Conservation (phyloP, 2,888 invertebrate genomes). For the Perizoma affinitatum region DNA sequence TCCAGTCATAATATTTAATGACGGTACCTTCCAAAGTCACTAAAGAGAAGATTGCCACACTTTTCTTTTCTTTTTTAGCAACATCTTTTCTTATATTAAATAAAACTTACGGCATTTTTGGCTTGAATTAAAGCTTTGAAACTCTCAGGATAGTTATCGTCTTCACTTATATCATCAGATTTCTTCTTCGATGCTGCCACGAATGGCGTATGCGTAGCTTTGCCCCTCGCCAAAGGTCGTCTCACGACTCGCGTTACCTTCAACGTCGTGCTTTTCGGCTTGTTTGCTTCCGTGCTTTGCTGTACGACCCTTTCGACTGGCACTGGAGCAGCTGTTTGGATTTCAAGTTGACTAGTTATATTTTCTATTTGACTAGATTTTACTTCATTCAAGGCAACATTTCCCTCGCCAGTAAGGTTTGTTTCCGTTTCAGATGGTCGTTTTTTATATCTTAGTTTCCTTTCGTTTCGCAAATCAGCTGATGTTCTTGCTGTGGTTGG, state of each 20-base stretch:
- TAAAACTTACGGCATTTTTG: constrained; percentile 77
- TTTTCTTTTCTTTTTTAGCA: no score
- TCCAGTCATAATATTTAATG: background rate
- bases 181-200: constrained; percentile 49
- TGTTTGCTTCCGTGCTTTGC: constrained; percentile 58
- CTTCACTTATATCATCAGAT: constrained; percentile 82
- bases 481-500: constrained; percentile 62
- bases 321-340: constrained; percentile 47
- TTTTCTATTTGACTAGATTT: constrained; percentile 73
- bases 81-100: no score
- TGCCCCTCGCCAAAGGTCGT: constrained; percentile 60
- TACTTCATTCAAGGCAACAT: constrained; percentile 58
- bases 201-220: constrained; percentile 50
- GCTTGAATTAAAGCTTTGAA: constrained; percentile 87
- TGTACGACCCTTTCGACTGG: constrained; percentile 51
- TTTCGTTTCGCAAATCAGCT: constrained; percentile 59
- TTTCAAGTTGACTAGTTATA: constrained; percentile 69
- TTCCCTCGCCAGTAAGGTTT: constrained; percentile 71
- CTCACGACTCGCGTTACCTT: constrained; percentile 64
- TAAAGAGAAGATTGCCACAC: background rate
- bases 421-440: constrained; percentile 68
- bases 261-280: constrained; percentile 54
- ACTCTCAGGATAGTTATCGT: constrained; percentile 87
- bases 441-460: constrained; percentile 68
- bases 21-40: background rate